Base-by-base conservation (phyloP, 2,888 invertebrate species). In the Mesorhabditis sp. region DNA sequence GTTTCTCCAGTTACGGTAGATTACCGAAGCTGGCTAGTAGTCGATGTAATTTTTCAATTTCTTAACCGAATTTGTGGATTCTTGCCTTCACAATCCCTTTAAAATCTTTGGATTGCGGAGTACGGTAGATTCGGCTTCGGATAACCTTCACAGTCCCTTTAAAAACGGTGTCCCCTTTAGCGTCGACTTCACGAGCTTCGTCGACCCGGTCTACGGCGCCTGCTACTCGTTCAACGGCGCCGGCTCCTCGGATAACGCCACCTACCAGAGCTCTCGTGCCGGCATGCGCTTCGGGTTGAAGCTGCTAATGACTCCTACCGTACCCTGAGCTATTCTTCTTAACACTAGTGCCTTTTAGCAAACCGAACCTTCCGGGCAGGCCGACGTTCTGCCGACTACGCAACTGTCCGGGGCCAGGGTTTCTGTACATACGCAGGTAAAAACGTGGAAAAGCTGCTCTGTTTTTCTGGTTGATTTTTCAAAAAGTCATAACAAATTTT, bases 211-310 rank as follows among this genome's bases (percentile, higher is more conserved):
- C n/a, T 79, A 78, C 43, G 79, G 79, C 4, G 70, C 73, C 4
- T 79, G 79, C 58, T 79, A 76, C 64, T 74, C 76, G 0, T 79
- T 75, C 72, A 79, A 79, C 61, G 58, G 58, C 7, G 58, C 58
- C n/a, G 58, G 58, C 58, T 50, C 58, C 7, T 73, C 73, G 43
- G 70, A 74, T 41, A 64, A 68, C 4, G 65, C 68, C 0, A 76
- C 73, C 45, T 78, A 72, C 43, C 70, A 73, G 13, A 72, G 70
- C 7, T 72, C 70, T 43, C 42, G 79, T 68, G 74, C 76, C 15
- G 79, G 79, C 10, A 78, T 78, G 50, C 72, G 73, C 42, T 78
- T 72, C 62, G 79, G 79, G 10, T 63, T 79, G 42, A 74, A 74
- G 41, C 63, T 78, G 61, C 67, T 78, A 68, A 41, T 78, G 3